Evolutionary conservation across 1,140 invertebrate species (phyloP).

Genomic region (Listronotus oregonensis): DNA sequence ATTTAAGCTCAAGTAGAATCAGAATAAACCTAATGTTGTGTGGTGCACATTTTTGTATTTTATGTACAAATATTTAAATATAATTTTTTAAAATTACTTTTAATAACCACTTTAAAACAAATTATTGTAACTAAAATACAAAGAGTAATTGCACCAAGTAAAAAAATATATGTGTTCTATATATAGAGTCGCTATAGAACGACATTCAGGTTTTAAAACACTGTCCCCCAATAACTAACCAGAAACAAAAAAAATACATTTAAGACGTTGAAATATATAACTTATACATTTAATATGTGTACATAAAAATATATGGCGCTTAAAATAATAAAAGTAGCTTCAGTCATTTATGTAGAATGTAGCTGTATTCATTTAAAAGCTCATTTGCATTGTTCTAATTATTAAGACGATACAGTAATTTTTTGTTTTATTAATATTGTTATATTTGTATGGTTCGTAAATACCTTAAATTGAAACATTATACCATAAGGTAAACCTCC

Average conservation of each 20-base stretch:
- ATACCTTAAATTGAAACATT: not conserved
- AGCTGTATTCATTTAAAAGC: constrained; percentile 22
- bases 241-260: constrained; percentile 12
- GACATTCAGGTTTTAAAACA: constrained; percentile 1
- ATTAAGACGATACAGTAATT: not conserved
- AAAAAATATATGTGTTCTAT: constrained; percentile 14
- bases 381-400: constrained; percentile 22
- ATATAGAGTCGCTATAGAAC: constrained; percentile 3
- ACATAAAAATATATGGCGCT: constrained; percentile 53
- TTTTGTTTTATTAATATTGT: not conserved
- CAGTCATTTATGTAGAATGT: constrained; percentile 46
- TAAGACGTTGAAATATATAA: constrained; percentile 23
- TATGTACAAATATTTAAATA: constrained; percentile 1
- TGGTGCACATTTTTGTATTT: not conserved
- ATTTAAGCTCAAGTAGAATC: constrained; percentile 32
- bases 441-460: not conserved
- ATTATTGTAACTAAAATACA: constrained; percentile 2
- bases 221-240: constrained; percentile 4
- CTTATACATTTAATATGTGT: constrained; percentile 47
- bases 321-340: constrained; percentile 48
- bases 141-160: not conserved
- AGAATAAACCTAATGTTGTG: constrained; percentile 5
- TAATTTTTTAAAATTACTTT: not conserved
- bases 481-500: too few relatives aligned
- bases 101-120: not conserved